Conservation (phyloP, 2,888 invertebrate genomes). For the Eulithis testata region DNA sequence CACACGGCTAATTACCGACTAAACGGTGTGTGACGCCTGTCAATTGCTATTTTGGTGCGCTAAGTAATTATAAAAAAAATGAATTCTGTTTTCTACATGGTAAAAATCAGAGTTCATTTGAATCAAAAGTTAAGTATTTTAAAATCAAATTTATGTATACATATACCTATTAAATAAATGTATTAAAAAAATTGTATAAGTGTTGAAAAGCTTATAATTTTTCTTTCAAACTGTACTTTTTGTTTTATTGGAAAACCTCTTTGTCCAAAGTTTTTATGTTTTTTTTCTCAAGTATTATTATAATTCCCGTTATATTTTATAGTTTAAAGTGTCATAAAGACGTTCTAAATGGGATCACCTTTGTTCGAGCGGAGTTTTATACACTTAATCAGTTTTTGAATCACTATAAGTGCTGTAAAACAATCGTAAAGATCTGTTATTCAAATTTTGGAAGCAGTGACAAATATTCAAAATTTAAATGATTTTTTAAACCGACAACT, state of each 20-base stretch:
- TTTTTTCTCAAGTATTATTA: slow-evolving; percentile 27
- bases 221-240: slow-evolving; percentile 26
- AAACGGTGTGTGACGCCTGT: too few species aligned
- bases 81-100: too few species aligned
- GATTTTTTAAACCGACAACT: too few species aligned
- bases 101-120: too few species aligned
- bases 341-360: slow-evolving; percentile 34
- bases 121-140: too few species aligned
- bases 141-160: too few species aligned
- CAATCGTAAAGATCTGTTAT: slow-evolving; percentile 16
- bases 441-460: not conserved
- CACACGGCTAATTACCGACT: too few species aligned
- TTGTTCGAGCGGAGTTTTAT: slow-evolving; percentile 30
- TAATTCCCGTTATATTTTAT: slow-evolving; percentile 36
- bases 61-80: too few species aligned
- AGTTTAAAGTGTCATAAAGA: slow-evolving; percentile 35
- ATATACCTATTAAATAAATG: too few species aligned
- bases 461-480: not conserved
- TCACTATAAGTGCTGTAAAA: slow-evolving; percentile 18
- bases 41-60: too few species aligned
- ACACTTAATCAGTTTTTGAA: slow-evolving; percentile 24
- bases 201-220: not conserved
- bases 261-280: slow-evolving; percentile 34
- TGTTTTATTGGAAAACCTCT: slow-evolving; percentile 35
- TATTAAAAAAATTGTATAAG: too few species aligned